Evolutionary conservation across 2,113 vertebrate genomes (phyloP), one percentile per base, ranked within the genome.

Genomic region (Hymenochirus boettgeri): DNA sequence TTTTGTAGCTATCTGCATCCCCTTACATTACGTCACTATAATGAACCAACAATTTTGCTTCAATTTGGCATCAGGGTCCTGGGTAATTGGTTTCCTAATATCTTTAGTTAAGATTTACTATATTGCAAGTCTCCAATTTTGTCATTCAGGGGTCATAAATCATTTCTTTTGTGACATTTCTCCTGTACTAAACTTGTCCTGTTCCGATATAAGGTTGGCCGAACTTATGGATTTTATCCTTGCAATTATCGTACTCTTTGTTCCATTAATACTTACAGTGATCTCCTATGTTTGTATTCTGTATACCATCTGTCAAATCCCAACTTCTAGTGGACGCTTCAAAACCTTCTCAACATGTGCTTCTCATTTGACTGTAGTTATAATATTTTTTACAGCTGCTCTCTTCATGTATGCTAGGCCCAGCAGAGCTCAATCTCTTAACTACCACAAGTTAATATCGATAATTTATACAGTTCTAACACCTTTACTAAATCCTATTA

Each of bases 321-420:
- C 76, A 7, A 70, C 77, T 7, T 46, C 47, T 10, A 47, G 15
- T 21, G 57, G 70, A 17, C 70, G 55, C 5, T 62, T 58, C 46
- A 84, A 82, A 53, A 71, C 76, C 19, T 84, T 82, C 23, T 84
- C 72, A 3, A 83, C 76, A 3, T 79, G 79, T 65, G 71, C 58
- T 0, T 81, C 76, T 4, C 76, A 80, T 48, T 71, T 83, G 22
- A 70, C 62, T 18, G 70, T 79, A 5, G 77, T 77, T 7, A 33
- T 69, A 3, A 63, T 82, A 51, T 84, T 76, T 62, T 81, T 79
- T 9, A 69, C 26, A 1, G 75, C 80, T 55, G 80, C 72, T 27
- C 75, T 84, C 57, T 83, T 82, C 46, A 78, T 79, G 69, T 84
- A 77, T 24, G 71, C 72, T 4, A 45, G 72, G 2, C 79, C 76